Base-by-base conservation (phyloP, 2,113 vertebrate species). In the Chascanopsetta lugubris region DNA sequence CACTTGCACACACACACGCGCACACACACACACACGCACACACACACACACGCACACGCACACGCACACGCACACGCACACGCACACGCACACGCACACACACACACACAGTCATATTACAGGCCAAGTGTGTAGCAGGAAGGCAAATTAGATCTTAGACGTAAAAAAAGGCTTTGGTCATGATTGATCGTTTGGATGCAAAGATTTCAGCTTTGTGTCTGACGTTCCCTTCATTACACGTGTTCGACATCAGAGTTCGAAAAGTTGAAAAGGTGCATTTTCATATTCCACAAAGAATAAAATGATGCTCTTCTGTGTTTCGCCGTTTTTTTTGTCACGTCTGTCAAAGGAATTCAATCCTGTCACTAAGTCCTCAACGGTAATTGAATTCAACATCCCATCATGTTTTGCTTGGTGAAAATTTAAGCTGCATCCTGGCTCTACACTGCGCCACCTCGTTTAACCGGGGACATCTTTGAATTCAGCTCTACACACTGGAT, bases 401-500 rank as follows among this genome's bases (percentile, higher is more conserved):
- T 72, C 32, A 2, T 68, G 50, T 55, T 70, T 49, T 45, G 40
- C 53, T 60, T 51, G 27, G 13, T 42, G 50, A 13, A 5, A 9
- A 24, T 27, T 43, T 30, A 55, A 77, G 38, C 63, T 36, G 30
- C 38, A 53, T 67, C 43, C 36, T n/a, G 10, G 21, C 30, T 45
- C 53, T 17, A 17, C 10, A 17, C 46, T 22, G 48, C 64, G 66
- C 30, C 74, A 47, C 69, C 29, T 59, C 75, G 70, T 83, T 76
- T 76, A 54, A 75, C 9, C 34, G 60, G 56, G 74, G 63, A 79
- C 81, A 72, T 88, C 22, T 80, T 79, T 84, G 79, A 72, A 85
- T 80, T 80, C 69, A 69, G 51, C 50, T 62, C 79, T 69, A 79
- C 77, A 69, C 77, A 69, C 51, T 70, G 61, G 49, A 58, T 81